Base-by-base conservation (phyloP, 2,113 vertebrate genomes). In the Corapipo altera region DNA sequence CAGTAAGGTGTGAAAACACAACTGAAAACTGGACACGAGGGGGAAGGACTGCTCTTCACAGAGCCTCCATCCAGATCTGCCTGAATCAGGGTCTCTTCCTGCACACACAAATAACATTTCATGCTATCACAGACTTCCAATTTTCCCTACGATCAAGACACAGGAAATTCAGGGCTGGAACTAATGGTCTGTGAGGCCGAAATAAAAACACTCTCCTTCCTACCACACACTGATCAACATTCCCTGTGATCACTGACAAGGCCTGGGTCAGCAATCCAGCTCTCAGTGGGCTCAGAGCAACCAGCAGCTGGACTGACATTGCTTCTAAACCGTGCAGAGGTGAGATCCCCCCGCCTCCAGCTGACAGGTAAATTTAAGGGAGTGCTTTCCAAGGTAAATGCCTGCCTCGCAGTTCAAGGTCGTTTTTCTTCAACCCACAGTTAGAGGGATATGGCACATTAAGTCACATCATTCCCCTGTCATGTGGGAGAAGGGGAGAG, bases 321-420 rank as follows among this genome's bases (percentile, higher is more conserved):
- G 77, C 85, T 46, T 95, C 73, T 59, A 91, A 86, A 48, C 46
- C 33, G 51, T 5, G 32, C 39, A 66, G 88, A 57, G 52, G 44
- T 19, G 61, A 72, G 74, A 72, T 23, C 12, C 55, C 33, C 35
- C 58, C 0, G 1, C n/a, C 78, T 57, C 75, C n/a, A 52, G 64
- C 1, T 95, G 95, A 94, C 91, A 91, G 90, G 66, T 85, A 90
- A 77, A 91, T 94, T 85, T 84, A 92, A 91, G 67, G 17, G 72
- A 51, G 81, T 93, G 62, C 64, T 91, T 94, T 88, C 81, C 75
- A 39, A 90, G 33, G 85, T 48, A 91, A 78, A 91, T 37, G 39
- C 52, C 85, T 70, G 52, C 52, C 80, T 94, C 74, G 43, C 54
- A 70, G 69, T 85, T 93, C 97, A 97, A 97, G 96, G 93, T 96